These are phyloP conservation scores for Plodia interpunctella DNA, from an alignment of 1,140 invertebrate genomes.

Conservation along the genomic window DNA sequence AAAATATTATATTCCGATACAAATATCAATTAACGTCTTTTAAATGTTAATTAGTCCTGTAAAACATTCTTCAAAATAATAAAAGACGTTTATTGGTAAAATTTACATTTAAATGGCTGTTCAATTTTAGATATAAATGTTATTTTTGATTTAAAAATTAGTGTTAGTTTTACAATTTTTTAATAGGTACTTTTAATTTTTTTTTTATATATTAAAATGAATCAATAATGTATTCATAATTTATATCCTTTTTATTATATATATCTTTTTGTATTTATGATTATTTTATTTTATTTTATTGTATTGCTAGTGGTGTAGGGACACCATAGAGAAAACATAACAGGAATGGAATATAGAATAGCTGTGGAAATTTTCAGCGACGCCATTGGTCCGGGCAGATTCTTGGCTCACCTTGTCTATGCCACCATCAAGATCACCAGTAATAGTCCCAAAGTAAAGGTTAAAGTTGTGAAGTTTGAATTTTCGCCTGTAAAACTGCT, in stretches of 20 bases:
- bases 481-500: constrained; percentile 41
- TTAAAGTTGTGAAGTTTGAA: constrained; percentile 36
- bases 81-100: neutral
- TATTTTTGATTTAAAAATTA: too few relatives aligned
- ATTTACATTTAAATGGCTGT: neutral
- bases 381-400: constrained; percentile 75
- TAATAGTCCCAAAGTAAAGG: constrained; percentile 47
- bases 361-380: constrained; percentile 49
- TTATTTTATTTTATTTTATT: neutral
- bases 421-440: constrained; percentile 66
- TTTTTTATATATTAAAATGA: too few relatives aligned
- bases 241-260: neutral
- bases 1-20: neutral
- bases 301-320: neutral
- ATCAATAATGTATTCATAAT: too few relatives aligned
- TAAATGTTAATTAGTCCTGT: neutral
- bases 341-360: neutral
- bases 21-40: neutral
- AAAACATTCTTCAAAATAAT: neutral
- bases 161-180: too few relatives aligned
- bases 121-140: too few relatives aligned
- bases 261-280: neutral
- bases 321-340: neutral
- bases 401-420: constrained; percentile 75
- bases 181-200: too few relatives aligned